Percentiles rank a stretch among this genome's conserved stretches.
Evolutionary conservation across 2,113 vertebrate species (phyloP).

Genomic region (Agapornis roseicollis): DNA sequence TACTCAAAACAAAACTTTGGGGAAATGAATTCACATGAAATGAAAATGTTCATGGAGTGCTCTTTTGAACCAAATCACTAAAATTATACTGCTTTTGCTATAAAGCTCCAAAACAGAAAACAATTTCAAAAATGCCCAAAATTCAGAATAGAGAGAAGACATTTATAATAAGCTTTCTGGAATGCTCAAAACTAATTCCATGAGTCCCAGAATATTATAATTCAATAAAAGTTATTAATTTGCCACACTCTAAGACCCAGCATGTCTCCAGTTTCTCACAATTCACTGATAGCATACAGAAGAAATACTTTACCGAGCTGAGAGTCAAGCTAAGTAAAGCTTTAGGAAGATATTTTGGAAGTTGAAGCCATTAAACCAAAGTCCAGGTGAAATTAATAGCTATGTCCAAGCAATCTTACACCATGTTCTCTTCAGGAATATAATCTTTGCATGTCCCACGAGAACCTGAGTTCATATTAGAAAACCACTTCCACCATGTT

Average conservation of each 20-base stretch:
- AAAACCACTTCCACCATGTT: background rate
- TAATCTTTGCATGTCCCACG: background rate
- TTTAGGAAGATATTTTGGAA: background rate
- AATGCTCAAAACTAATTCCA: background rate
- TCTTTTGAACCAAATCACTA: background rate
- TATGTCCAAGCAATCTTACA: background rate
- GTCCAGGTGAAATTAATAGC: background rate
- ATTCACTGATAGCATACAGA: background rate
- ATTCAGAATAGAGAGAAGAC: background rate
- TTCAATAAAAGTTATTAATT: background rate
- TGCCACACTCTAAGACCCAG: background rate
- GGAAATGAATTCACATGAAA: conserved; percentile 15
- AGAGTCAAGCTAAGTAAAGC: background rate
- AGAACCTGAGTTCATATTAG: background rate
- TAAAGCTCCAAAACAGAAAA: background rate
- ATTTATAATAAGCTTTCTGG: background rate
- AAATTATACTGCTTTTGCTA: background rate
- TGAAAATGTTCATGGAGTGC: background rate
- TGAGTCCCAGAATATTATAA: background rate
- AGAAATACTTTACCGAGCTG: background rate
- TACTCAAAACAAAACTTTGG: background rate
- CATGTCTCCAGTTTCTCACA: background rate
- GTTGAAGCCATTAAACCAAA: background rate
- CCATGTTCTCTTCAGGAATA: background rate
- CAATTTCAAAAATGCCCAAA: background rate